phyloP scores from a whole-genome alignment of 2,888 invertebrate species.

The Hetaerina titia region DNA sequence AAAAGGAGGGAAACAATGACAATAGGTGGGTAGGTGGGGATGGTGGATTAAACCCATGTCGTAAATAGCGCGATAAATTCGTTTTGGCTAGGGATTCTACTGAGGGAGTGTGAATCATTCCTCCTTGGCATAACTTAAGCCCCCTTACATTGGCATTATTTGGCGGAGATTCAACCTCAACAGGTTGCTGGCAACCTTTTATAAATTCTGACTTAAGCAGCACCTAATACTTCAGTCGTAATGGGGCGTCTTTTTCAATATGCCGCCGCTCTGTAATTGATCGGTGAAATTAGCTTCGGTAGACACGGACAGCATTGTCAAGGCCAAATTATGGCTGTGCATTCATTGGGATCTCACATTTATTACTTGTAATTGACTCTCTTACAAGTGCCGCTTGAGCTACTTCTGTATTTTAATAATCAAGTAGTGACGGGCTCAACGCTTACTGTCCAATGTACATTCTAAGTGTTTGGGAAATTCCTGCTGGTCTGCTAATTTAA shows the following conservation, averaged over 20 bases:
- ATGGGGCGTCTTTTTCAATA: conserved; percentile 33
- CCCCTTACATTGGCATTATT: conserved; percentile 49
- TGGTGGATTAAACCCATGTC: neutral
- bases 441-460: no score
- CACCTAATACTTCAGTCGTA: conserved; percentile 36
- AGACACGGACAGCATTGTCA: neutral
- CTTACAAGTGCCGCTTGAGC: neutral
- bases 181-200: conserved; percentile 58
- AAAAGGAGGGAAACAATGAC: neutral
- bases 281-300: neutral
- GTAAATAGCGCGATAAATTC: neutral
- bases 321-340: neutral
- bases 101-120: neutral
- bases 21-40: neutral
- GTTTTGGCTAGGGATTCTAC: neutral
- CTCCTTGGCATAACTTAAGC: conserved; percentile 11
- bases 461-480: no score
- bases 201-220: conserved; percentile 33
- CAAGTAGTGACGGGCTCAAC: no score
- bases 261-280: neutral
- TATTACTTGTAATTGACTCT: neutral
- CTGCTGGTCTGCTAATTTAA: no score
- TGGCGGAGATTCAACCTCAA: conserved; percentile 54
- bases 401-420: no score
- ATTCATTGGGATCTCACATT: neutral